A percentile compares a stretch with the other conserved stretches of the same genome.
Evolutionary conservation across 2,113 vertebrate species (phyloP).

Genomic region (Pterocles orientalis): DNA sequence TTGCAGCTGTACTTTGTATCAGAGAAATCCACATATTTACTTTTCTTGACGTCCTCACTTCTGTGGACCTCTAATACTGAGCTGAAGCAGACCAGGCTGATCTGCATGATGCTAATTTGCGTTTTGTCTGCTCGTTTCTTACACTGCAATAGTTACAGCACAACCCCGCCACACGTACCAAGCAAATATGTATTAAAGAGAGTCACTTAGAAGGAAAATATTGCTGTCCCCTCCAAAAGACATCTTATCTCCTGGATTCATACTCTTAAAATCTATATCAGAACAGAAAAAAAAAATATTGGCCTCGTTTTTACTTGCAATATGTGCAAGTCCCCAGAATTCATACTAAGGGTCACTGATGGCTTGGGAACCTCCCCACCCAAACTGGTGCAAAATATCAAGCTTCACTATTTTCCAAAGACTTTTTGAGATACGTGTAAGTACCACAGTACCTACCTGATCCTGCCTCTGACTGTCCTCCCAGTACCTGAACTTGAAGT

Average conservation of each 20-base stretch:
- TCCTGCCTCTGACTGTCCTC: not conserved
- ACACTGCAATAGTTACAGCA: not conserved
- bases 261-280: not conserved
- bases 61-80: not conserved
- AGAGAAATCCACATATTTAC: not conserved
- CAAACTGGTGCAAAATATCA: not conserved
- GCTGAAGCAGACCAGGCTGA: not conserved
- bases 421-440: not conserved
- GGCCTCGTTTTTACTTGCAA: not conserved
- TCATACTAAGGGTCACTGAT: not conserved
- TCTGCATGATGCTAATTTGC: not conserved
- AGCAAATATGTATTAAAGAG: not conserved
- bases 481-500: not conserved
- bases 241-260: not conserved
- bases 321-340: not conserved
- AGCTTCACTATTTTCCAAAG: not conserved
- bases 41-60: not conserved
- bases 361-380: not conserved
- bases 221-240: not conserved
- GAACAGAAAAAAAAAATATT: not conserved
- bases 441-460: not conserved
- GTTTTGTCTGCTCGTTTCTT: not conserved
- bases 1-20: not conserved
- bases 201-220: not conserved
- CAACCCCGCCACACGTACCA: not conserved